Evolutionary conservation across 2,888 invertebrate genomes (phyloP), one percentile per base, ranked within the genome.

Genomic region (Hemithea aestivaria): DNA sequence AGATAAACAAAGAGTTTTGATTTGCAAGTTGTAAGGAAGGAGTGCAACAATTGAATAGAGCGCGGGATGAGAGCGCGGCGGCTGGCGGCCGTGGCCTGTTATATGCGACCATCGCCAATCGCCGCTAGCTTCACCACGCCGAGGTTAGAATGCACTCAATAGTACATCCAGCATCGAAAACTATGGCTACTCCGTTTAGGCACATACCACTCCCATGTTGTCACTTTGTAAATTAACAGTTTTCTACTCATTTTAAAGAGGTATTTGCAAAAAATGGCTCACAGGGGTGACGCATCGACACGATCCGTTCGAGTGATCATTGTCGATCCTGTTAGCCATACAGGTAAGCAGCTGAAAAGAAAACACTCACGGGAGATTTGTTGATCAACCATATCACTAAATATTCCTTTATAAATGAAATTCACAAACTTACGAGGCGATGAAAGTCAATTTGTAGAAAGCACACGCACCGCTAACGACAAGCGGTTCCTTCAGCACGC

Each of bases 211-310:
- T 16, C 16, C 16, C 3, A 16, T 16, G 5, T 4, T 16, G 16
- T 4, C 16, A 16, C 16, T 16, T 16, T 5, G 16, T 16, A 2
- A 16, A 5, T 5, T 16, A 16, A 16, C 5, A 16, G n/a, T 28
- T 26, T 33, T 22, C 11, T 20, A 33, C 22, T 35, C 35, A 29
- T 12, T 21, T 53, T 65, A 71, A 48, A 54, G 55, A 57, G 71
- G 69, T 81, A 75, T 73, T 75, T 63, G 58, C 58, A 62, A 70
- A 81, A 81, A 80, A 83, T 83, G 81, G 83, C 82, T 83, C 78
- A 82, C 84, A 80, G 80, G 80, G 83, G 83, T 85, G 85, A 85
- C 85, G 85, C 85, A 85, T 84, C 84, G 83, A 83, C 82, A 83
- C 80, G 79, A 81, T 80, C 76, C 80, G 66, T 81, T 75, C 76